Evolutionary conservation across 2,888 invertebrate species (phyloP).

Genomic region (Notodonta dromedarius): DNA sequence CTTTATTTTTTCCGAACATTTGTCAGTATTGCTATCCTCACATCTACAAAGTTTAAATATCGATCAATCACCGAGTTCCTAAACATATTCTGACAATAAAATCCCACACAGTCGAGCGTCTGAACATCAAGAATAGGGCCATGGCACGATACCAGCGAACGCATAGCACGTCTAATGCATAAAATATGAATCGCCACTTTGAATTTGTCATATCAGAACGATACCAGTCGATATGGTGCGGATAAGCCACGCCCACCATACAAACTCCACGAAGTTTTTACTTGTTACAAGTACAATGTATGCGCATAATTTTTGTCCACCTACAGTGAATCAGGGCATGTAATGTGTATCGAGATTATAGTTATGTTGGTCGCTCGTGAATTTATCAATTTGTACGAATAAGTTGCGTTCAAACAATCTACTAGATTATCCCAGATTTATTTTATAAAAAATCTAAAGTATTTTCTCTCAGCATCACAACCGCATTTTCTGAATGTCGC

Average conservation of each 20-base stretch:
- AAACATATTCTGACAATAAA: constrained; percentile 17
- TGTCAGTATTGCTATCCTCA: too few species aligned
- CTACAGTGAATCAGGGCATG: constrained; percentile 19
- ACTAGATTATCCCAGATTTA: too few species aligned
- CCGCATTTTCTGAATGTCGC: too few species aligned
- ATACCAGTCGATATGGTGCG: constrained; percentile 56
- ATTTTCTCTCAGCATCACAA: not conserved
- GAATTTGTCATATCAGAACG: constrained; percentile 75
- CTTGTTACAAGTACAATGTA: constrained; percentile 49
- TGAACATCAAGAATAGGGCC: constrained; percentile 41
- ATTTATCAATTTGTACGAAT: constrained; percentile 4
- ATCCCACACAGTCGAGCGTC: constrained; percentile 20
- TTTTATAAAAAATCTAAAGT: too few species aligned
- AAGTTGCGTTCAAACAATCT: too few species aligned
- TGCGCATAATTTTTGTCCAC: constrained; percentile 58
- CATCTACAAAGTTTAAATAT: not conserved
- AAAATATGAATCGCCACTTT: constrained; percentile 75
- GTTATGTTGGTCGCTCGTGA: not conserved
- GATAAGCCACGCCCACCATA: constrained; percentile 58
- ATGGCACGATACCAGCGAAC: constrained; percentile 42
- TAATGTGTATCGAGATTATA: constrained; percentile 3
- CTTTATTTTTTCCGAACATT: too few species aligned
- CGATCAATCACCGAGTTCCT: constrained; percentile 7
- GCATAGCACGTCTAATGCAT: constrained; percentile 68
- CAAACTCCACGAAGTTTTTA: constrained; percentile 51